Conservation (phyloP, 1,140 invertebrate genomes). For the Nebria ingens region DNA sequence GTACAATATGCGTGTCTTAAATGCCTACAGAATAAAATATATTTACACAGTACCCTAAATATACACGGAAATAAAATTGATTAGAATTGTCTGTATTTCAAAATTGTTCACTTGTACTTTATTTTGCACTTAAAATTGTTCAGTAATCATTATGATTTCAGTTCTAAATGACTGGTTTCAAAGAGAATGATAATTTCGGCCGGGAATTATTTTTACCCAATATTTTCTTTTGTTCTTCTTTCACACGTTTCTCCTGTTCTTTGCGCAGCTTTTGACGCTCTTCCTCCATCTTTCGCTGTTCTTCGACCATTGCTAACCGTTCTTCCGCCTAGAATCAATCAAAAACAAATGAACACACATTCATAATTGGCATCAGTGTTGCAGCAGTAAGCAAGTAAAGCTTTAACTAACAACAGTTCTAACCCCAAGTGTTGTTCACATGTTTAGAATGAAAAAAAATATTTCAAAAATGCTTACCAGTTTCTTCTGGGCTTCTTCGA, state of each 20-base stretch:
- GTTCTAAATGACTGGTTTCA: slow-evolving; percentile 55
- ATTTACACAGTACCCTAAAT: not conserved
- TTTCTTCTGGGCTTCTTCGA: slow-evolving; percentile 93
- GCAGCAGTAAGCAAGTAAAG: too few species aligned
- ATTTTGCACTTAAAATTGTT: not conserved
- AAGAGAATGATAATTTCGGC: slow-evolving; percentile 86
- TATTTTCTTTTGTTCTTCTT: slow-evolving; percentile 94
- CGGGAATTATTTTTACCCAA: slow-evolving; percentile 94
- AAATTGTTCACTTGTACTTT: too few species aligned
- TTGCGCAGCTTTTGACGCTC: slow-evolving; percentile 85
- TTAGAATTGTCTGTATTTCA: too few species aligned
- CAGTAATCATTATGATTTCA: too few species aligned
- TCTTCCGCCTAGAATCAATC: slow-evolving; percentile 73
- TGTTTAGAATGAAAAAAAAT: too few species aligned
- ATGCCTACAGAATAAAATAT: slow-evolving; percentile 2
- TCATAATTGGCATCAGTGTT: too few species aligned
- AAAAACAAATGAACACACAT: slow-evolving; percentile 10
- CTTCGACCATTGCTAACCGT: slow-evolving; percentile 90
- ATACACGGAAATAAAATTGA: too few species aligned
- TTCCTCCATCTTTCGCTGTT: slow-evolving; percentile 91
- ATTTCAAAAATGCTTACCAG: slow-evolving; percentile 50
- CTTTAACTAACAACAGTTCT: too few species aligned
- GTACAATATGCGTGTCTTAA: not conserved
- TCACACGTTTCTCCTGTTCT: slow-evolving; percentile 82
- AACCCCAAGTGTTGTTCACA: too few species aligned